Percentiles rank a stretch among this genome's conserved stretches.
Conservation (phyloP, 92 coral and sea anemone species). For the Palythoa grandis region DNA sequence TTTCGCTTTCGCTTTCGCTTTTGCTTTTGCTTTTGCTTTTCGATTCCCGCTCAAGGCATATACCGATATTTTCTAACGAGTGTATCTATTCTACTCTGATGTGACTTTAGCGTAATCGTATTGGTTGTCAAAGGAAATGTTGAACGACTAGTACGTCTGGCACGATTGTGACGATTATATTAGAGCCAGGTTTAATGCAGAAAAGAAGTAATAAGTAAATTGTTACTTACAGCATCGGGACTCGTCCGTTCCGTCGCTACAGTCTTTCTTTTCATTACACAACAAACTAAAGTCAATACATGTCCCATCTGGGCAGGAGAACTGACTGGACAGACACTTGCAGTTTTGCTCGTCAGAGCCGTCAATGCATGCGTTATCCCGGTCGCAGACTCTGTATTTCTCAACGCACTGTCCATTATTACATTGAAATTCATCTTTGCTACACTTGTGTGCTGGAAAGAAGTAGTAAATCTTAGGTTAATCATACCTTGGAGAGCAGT, state of each 20-base stretch:
- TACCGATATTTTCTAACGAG: too few species aligned
- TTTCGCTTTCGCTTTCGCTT: too few species aligned
- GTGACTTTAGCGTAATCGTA: too few species aligned
- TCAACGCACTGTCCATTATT: slow-evolving; percentile 69
- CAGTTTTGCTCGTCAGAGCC: slow-evolving; percentile 74
- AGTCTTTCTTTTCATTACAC: slow-evolving; percentile 64
- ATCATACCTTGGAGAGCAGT: too few species aligned
- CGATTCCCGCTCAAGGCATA: too few species aligned
- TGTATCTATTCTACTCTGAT: too few species aligned
- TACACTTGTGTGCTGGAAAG: slow-evolving; percentile 56
- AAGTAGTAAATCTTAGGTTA: too few species aligned
- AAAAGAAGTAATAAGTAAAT: not conserved
- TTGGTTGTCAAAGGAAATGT: too few species aligned
- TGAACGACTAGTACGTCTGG: too few species aligned
- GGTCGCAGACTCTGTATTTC: slow-evolving; percentile 65
- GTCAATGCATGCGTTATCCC: slow-evolving; percentile 72
- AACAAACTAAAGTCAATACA: slow-evolving; percentile 60
- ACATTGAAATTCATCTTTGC: slow-evolving; percentile 63
- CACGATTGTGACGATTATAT: too few species aligned
- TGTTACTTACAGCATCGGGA: slow-evolving; percentile 66
- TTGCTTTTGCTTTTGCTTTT: too few species aligned
- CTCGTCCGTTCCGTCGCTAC: slow-evolving; percentile 80
- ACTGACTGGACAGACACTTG: slow-evolving; percentile 61
- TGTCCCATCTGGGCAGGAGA: slow-evolving; percentile 57
- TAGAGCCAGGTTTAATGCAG: not conserved